These are phyloP conservation scores for Micromesistius poutassou DNA, from an alignment of 2,797 vertebrate genomes.

Conservation along the genomic window DNA sequence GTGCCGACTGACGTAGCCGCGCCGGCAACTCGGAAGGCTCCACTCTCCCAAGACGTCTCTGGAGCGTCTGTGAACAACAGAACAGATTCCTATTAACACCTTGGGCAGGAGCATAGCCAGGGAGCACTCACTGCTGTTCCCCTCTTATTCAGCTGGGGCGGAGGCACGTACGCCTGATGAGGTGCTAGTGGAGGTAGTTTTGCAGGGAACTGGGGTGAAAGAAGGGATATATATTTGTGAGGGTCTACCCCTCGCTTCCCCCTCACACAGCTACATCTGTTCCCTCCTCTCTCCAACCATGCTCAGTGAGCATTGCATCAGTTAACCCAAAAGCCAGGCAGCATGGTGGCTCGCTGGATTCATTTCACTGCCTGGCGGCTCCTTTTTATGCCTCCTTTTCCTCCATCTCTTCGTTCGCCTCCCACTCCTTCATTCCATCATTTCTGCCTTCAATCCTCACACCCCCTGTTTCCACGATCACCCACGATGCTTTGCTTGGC, in stretches of 20 bases:
- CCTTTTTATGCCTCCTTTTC: constrained; percentile 33
- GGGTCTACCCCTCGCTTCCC: background rate
- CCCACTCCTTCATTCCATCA: constrained; percentile 28
- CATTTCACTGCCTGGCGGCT: constrained; percentile 47
- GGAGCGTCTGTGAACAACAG: constrained; percentile 34
- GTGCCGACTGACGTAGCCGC: background rate
- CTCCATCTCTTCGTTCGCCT: constrained; percentile 27
- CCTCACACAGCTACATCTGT: background rate
- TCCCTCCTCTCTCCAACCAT: constrained; percentile 5
- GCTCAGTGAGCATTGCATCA: constrained; percentile 39
- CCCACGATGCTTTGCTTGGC: constrained; percentile 39
- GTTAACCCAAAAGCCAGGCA: constrained; percentile 38
- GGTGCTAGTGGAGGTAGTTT: constrained; percentile 41
- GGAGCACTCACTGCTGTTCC: constrained; percentile 22
- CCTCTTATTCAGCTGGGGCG: constrained; percentile 19
- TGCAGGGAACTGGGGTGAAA: constrained; percentile 46
- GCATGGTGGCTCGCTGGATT: background rate
- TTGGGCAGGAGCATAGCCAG: constrained; percentile 22
- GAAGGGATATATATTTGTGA: constrained; percentile 26
- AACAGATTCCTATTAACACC: constrained; percentile 46
- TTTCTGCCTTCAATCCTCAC: constrained; percentile 18
- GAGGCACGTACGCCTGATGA: constrained; percentile 43
- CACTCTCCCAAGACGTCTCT: constrained; percentile 27
- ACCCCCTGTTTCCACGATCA: background rate
- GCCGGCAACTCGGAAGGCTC: constrained; percentile 22